phyloP scores from a whole-genome alignment of 2,113 vertebrate genomes.

The Platanista minor region DNA sequence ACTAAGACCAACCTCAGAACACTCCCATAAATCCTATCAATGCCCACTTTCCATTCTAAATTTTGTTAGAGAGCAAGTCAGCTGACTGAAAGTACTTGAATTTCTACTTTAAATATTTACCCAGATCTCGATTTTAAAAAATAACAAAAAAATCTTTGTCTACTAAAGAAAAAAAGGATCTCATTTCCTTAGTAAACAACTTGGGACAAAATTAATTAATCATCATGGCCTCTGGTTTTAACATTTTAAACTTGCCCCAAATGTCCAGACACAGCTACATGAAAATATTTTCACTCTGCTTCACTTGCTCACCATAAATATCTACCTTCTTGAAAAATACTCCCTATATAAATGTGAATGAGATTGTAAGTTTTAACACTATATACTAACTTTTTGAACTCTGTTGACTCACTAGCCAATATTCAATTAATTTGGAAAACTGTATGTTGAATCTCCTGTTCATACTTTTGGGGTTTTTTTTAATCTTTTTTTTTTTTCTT shows the following conservation, averaged over 20 bases:
- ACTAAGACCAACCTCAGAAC: background rate
- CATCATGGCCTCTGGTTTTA: background rate
- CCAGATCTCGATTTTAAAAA: background rate
- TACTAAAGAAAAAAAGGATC: background rate
- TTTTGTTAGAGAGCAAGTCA: background rate
- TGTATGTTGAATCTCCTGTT: background rate
- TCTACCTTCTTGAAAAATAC: background rate
- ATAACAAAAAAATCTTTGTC: background rate
- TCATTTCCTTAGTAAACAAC: background rate
- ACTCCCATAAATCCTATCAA: background rate
- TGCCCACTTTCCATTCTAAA: background rate
- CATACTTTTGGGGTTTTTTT: fast-evolving
- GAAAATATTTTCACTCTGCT: background rate
- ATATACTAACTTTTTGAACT: background rate
- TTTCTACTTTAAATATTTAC: background rate
- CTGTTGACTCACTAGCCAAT: background rate
- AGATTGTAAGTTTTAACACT: background rate
- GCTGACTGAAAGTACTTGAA: background rate
- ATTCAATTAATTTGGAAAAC: background rate
- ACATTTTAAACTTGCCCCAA: background rate
- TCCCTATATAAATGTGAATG: background rate
- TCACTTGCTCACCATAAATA: background rate
- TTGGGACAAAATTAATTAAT: background rate
- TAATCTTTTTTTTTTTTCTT: too few species aligned
- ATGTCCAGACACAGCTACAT: background rate